These are phyloP conservation scores for Eremobia ochroleuca DNA, from an alignment of 2,888 invertebrate genomes.

Conservation along the genomic window DNA sequence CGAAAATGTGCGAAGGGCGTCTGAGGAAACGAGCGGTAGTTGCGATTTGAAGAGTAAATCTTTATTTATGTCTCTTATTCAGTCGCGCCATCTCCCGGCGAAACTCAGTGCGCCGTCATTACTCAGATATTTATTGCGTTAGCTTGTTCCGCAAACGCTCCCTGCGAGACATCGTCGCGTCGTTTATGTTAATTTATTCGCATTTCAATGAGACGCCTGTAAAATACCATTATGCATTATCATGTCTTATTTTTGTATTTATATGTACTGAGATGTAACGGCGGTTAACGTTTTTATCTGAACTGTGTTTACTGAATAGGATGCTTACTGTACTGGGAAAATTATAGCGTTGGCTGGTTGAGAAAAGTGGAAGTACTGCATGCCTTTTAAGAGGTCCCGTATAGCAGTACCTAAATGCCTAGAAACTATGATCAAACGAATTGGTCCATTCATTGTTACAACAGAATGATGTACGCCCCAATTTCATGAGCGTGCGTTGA, in stretches of 20 bases:
- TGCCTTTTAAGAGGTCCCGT: slow-evolving; percentile 21
- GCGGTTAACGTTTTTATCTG: slow-evolving; percentile 69
- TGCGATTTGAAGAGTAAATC: slow-evolving; percentile 75
- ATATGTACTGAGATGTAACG: slow-evolving; percentile 71
- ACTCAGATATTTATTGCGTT: slow-evolving; percentile 83
- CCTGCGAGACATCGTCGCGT: slow-evolving; percentile 75
- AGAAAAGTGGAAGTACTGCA: slow-evolving; percentile 30
- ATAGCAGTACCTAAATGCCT: slow-evolving; percentile 15
- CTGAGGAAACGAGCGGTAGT: slow-evolving; percentile 40
- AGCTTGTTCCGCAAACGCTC: slow-evolving; percentile 77
- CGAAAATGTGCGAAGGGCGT: slow-evolving; percentile 43
- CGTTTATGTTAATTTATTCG: slow-evolving; percentile 88
- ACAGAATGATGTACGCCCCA: slow-evolving; percentile 34
- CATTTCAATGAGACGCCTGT: slow-evolving; percentile 85
- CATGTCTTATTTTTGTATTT: slow-evolving; percentile 80
- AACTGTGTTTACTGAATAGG: slow-evolving; percentile 40
- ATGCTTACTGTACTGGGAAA: slow-evolving; percentile 26
- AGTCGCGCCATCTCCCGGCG: slow-evolving; percentile 72
- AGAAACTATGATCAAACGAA: slow-evolving; percentile 13
- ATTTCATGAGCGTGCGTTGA: slow-evolving; percentile 58
- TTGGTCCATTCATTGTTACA: slow-evolving; percentile 24
- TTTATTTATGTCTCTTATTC: slow-evolving; percentile 75
- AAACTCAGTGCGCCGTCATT: slow-evolving; percentile 77
- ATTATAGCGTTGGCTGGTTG: slow-evolving; percentile 15
- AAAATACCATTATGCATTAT: slow-evolving; percentile 83